These are phyloP conservation scores for Stichodactyla helianthus DNA, from an alignment of 64 coral and sea anemone genomes.

Conservation along the genomic window DNA sequence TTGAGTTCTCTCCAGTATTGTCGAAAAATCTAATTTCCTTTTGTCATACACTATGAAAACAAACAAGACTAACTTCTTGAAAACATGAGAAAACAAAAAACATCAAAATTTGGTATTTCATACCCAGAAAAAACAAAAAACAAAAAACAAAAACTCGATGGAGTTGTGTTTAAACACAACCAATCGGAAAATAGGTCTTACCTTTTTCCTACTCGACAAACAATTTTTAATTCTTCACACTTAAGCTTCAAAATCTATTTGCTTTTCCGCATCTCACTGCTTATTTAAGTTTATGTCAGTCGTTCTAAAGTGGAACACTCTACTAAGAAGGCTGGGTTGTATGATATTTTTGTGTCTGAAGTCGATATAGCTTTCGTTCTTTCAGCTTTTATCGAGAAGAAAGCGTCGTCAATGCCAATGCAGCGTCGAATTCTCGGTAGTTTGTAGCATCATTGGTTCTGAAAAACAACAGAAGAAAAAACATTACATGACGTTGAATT, in stretches of 20 bases:
- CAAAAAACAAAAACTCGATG: neutral
- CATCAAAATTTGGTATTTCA: conserved; percentile 31
- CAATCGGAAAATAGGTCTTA: neutral
- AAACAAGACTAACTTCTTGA: neutral
- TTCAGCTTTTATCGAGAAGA: conserved; percentile 59
- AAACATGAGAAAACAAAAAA: neutral
- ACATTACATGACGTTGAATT: neutral
- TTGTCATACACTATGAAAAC: neutral
- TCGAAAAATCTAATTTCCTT: conserved; percentile 5
- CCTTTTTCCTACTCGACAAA: neutral
- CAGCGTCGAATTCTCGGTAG: conserved; percentile 87
- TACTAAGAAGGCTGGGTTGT: neutral
- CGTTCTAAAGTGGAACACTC: neutral
- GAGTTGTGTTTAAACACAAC: conserved; percentile 26
- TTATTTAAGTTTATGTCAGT: neutral
- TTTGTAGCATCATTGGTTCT: conserved; percentile 56
- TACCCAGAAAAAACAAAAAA: conserved; percentile 41
- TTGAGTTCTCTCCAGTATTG: conserved; percentile 10
- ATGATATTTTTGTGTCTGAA: neutral
- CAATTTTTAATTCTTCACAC: neutral
- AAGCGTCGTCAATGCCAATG: conserved; percentile 79
- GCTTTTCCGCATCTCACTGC: neutral
- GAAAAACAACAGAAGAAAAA: conserved; percentile 19
- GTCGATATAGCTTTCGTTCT: neutral
- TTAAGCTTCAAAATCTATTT: neutral